Evolutionary conservation across 1,140 invertebrate genomes (phyloP).

Genomic region (Dolichoris vasculosae): DNA sequence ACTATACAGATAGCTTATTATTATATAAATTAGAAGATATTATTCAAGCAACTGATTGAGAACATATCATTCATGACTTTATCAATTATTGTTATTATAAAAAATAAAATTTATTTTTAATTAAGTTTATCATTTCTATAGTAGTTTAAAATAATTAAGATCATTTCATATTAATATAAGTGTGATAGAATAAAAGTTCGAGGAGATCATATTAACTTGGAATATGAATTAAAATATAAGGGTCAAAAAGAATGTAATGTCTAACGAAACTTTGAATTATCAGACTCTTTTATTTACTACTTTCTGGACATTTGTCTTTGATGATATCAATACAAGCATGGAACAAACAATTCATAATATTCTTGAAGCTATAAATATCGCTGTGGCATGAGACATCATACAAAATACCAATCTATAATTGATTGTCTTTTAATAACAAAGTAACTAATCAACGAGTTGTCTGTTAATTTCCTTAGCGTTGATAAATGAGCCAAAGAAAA

Average conservation of each 20-base stretch:
- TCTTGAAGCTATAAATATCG: background rate
- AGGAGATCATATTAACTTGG: no score
- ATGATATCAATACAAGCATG: no score
- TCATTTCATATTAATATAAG: no score
- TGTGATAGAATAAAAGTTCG: no score
- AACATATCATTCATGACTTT: no score
- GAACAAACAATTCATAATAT: background rate
- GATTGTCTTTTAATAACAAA: constrained; percentile 39
- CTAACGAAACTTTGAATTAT: no score
- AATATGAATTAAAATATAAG: no score
- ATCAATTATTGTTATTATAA: no score
- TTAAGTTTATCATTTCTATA: no score
- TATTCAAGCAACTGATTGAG: background rate
- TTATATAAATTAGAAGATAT: background rate
- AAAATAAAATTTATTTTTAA: no score
- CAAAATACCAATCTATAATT: background rate
- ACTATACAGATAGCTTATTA: background rate
- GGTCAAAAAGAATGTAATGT: no score
- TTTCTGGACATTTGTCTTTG: background rate
- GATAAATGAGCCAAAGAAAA: constrained; percentile 1
- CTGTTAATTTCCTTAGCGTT: background rate
- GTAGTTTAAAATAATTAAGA: no score
- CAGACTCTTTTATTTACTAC: background rate
- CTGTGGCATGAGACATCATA: background rate
- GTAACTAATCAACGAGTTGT: background rate